Conservation (phyloP, 2,113 vertebrate species). For the Amazona guildingii region DNA sequence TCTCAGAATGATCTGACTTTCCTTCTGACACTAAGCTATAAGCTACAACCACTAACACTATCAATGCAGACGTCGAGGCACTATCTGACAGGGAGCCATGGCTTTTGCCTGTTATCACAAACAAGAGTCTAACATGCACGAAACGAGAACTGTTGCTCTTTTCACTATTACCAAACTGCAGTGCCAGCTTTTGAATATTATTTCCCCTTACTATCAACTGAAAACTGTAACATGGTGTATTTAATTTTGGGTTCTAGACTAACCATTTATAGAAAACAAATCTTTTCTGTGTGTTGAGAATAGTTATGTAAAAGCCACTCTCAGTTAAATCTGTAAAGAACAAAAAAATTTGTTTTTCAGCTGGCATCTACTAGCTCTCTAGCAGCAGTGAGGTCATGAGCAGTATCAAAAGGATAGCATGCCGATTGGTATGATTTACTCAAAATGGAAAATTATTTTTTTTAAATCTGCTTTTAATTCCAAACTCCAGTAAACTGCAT, state of each 20-base stretch:
- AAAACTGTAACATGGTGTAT: not conserved
- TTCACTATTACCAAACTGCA: not conserved
- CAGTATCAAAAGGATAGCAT: not conserved
- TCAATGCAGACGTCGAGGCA: not conserved
- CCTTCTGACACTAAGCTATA: not conserved
- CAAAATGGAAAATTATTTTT: not conserved
- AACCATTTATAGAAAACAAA: not conserved
- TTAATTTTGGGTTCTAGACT: not conserved
- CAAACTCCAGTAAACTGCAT: not conserved
- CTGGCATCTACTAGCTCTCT: not conserved
- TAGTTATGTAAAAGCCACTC: not conserved
- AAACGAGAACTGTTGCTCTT: not conserved
- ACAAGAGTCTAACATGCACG: not conserved
- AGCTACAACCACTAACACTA: not conserved
- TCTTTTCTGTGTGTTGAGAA: not conserved
- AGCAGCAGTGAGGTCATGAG: not conserved
- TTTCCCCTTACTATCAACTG: not conserved
- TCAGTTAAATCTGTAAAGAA: not conserved
- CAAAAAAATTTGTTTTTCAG: not conserved
- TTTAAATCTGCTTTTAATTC: conserved; percentile 4
- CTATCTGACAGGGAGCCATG: not conserved
- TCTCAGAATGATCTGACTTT: not conserved
- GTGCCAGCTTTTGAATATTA: not conserved
- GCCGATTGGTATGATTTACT: not conserved
- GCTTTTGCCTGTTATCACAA: not conserved